Conservation (phyloP, 2,888 invertebrate genomes). For the Himalopsyche anomala region DNA sequence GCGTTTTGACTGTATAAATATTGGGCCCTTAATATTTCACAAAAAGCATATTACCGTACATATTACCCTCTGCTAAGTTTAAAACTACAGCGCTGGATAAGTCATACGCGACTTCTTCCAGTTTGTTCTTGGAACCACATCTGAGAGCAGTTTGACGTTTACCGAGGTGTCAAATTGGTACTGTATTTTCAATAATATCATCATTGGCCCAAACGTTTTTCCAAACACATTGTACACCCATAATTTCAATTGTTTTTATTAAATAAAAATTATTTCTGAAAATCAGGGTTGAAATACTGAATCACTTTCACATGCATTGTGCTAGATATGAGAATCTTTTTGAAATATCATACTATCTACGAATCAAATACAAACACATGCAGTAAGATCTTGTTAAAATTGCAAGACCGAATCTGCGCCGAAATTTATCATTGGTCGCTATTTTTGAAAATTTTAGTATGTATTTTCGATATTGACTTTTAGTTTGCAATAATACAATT, state of each 20-base stretch:
- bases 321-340: neutral
- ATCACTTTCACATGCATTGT: neutral
- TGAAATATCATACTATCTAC: neutral
- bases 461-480: slow-evolving; percentile 1
- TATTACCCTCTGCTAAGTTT: too few relatives aligned
- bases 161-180: slow-evolving; percentile 8
- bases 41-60: too few relatives aligned
- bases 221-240: neutral
- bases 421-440: slow-evolving; percentile 6
- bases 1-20: too few relatives aligned
- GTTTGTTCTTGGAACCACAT: neutral
- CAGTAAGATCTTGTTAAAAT: slow-evolving; percentile 48
- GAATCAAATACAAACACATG: slow-evolving; percentile 22
- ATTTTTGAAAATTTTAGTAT: slow-evolving; percentile 19
- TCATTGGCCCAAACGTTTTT: neutral
- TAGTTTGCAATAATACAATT: too few relatives aligned
- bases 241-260: slow-evolving; percentile 55
- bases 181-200: slow-evolving; percentile 25
- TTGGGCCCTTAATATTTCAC: too few relatives aligned
- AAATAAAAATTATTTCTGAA: slow-evolving; percentile 51
- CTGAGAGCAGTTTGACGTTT: neutral
- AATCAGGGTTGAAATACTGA: neutral
- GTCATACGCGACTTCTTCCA: too few relatives aligned
- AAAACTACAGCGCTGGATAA: too few relatives aligned
- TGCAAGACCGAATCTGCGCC: slow-evolving; percentile 54